A percentile compares a stretch with the other conserved stretches of the same genome.
phyloP scores from a whole-genome alignment of 2,113 vertebrate genomes.

The Tetraodon nigroviridis region DNA sequence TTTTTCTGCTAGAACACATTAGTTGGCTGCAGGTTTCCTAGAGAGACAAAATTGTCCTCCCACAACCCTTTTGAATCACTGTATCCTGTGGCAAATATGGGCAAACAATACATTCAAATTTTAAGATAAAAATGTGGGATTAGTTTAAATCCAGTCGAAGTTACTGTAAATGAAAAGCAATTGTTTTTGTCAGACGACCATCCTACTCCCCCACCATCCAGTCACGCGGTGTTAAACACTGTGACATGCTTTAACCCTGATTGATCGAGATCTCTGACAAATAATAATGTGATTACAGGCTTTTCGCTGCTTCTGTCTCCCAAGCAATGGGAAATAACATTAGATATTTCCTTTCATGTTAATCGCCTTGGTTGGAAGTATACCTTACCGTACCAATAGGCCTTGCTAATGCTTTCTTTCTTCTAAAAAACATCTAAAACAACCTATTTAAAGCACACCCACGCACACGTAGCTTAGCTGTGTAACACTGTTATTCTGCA shows the following conservation, averaged over 20 bases:
- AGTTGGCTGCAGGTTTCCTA: slow-evolving; percentile 75
- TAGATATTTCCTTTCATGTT: slow-evolving; percentile 75
- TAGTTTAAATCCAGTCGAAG: not conserved
- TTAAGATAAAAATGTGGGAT: not conserved
- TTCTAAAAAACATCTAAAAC: slow-evolving; percentile 71
- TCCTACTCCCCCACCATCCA: slow-evolving; percentile 18
- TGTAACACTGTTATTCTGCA: slow-evolving; percentile 65
- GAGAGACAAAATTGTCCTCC: slow-evolving; percentile 29
- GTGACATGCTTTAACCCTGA: slow-evolving; percentile 69
- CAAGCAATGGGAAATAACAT: slow-evolving; percentile 70
- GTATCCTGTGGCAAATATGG: not conserved
- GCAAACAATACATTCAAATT: not conserved
- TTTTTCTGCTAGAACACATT: slow-evolving; percentile 25
- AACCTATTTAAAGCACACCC: slow-evolving; percentile 78
- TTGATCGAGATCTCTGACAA: slow-evolving; percentile 75
- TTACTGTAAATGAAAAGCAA: not conserved
- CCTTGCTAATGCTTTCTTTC: slow-evolving; percentile 73
- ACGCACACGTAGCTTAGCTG: slow-evolving; percentile 68
- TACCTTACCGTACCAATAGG: slow-evolving; percentile 66
- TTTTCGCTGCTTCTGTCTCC: slow-evolving; percentile 58
- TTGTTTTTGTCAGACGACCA: slow-evolving; percentile 7
- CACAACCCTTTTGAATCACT: not conserved
- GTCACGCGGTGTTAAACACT: slow-evolving; percentile 46
- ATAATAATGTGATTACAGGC: slow-evolving; percentile 78
- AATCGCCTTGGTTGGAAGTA: slow-evolving; percentile 75